Conservation (phyloP, 2,888 invertebrate species). For the Tigriopus californicus region DNA sequence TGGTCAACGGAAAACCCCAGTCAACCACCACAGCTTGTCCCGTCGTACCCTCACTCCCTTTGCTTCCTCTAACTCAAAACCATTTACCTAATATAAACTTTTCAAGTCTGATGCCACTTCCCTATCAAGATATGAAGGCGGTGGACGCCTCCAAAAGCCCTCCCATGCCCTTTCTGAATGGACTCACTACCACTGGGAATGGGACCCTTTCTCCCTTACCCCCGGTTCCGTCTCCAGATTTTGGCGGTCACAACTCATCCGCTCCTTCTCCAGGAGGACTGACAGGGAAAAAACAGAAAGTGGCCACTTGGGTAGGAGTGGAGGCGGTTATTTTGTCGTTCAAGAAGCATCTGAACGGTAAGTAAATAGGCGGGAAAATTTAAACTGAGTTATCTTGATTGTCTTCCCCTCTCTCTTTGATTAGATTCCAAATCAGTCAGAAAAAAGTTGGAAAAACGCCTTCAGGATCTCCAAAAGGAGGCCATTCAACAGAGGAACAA, state of each 20-base stretch:
- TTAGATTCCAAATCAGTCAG: background rate
- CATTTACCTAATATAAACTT: background rate
- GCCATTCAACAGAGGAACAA: background rate
- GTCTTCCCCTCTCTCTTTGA: background rate
- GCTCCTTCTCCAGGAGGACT: background rate
- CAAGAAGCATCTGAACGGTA: slow-evolving; percentile 8
- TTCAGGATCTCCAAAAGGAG: background rate
- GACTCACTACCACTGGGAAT: no score
- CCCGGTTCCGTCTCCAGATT: no score
- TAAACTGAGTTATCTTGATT: background rate
- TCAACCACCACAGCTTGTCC: no score
- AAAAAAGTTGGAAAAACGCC: background rate
- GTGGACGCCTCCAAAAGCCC: no score
- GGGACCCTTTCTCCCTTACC: no score
- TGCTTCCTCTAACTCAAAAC: no score
- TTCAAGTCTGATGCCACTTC: background rate
- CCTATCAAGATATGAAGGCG: background rate
- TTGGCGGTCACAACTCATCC: background rate
- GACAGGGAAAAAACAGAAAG: background rate
- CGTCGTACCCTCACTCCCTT: no score
- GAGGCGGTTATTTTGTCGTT: background rate
- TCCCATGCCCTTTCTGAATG: no score
- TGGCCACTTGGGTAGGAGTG: slow-evolving; percentile 2
- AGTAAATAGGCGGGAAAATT: background rate
- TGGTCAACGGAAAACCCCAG: no score